These are phyloP conservation scores for Bactericera cockerelli DNA, from an alignment of 1,140 invertebrate species.

Conservation along the genomic window DNA sequence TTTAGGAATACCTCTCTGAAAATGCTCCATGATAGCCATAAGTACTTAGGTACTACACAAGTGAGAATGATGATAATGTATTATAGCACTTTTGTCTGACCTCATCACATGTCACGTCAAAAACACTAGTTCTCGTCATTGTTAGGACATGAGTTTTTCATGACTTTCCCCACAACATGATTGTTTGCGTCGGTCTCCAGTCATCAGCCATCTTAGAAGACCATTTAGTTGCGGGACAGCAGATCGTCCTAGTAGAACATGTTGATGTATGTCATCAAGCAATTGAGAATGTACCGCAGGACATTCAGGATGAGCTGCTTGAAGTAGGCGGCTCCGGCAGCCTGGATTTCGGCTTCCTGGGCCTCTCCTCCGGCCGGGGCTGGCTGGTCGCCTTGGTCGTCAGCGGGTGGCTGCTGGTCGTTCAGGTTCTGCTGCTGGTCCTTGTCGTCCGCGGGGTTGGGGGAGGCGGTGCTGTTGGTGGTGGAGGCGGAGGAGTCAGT, in stretches of 20 bases:
- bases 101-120: too few species aligned
- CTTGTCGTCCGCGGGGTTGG: conserved; percentile 1
- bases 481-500: background rate
- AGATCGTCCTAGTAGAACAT: conserved; percentile 6
- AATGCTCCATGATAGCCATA: too few species aligned
- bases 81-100: too few species aligned
- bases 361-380: background rate
- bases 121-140: too few species aligned
- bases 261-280: background rate
- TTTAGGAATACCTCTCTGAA: too few species aligned
- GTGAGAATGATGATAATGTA: too few species aligned
- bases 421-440: conserved; percentile 1
- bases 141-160: too few species aligned
- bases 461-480: conserved; percentile 1
- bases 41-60: too few species aligned
- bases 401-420: background rate
- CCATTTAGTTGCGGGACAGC: too few species aligned
- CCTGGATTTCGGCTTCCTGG: background rate
- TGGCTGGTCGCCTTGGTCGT: background rate
- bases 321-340: background rate
- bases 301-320: background rate
- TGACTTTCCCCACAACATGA: too few species aligned
- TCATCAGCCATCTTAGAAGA: too few species aligned
- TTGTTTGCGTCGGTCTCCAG: too few species aligned
- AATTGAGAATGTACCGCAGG: conserved; percentile 7